Conservation (phyloP, 2,888 invertebrate species). For the Uropetala carovei region DNA sequence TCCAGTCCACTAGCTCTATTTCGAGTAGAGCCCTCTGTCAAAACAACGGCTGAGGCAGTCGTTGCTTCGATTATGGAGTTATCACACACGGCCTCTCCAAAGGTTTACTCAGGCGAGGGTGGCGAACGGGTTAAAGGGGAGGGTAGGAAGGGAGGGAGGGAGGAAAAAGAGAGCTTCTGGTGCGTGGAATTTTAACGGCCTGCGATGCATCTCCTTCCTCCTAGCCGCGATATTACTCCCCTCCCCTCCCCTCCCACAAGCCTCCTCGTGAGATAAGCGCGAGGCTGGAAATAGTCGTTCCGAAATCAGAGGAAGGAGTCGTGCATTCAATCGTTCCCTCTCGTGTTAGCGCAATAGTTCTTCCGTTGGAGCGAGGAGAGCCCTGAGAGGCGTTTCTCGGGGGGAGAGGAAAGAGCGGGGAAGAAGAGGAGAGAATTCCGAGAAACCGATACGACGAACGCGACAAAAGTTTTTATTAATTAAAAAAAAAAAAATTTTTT, state of each 20-base stretch:
- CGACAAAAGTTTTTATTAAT: too few species aligned
- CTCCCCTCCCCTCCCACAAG: background rate
- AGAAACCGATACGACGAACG: background rate
- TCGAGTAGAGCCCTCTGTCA: slow-evolving; percentile 35
- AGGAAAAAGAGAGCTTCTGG: background rate
- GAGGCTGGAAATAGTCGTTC: background rate
- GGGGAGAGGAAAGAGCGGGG: background rate
- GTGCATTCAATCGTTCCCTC: slow-evolving; percentile 1
- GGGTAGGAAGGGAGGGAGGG: background rate
- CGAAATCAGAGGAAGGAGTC: slow-evolving; percentile 5
- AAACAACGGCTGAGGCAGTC: slow-evolving; percentile 44
- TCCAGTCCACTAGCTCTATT: slow-evolving; percentile 55
- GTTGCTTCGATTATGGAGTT: slow-evolving; percentile 41
- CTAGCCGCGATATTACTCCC: background rate
- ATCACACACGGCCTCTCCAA: slow-evolving; percentile 52
- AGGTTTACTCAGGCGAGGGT: slow-evolving; percentile 13
- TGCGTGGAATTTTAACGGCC: slow-evolving; percentile 29
- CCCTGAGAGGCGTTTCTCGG: background rate
- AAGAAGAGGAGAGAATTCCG: background rate
- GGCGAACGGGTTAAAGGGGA: background rate
- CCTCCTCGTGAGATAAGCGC: background rate
- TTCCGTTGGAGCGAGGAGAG: background rate
- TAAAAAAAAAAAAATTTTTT: too few species aligned
- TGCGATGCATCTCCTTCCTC: slow-evolving; percentile 9
- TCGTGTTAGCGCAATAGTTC: slow-evolving; percentile 3